Evolutionary conservation across 2,113 vertebrate genomes (phyloP).

Genomic region (Datnioides undecimradiatus): DNA sequence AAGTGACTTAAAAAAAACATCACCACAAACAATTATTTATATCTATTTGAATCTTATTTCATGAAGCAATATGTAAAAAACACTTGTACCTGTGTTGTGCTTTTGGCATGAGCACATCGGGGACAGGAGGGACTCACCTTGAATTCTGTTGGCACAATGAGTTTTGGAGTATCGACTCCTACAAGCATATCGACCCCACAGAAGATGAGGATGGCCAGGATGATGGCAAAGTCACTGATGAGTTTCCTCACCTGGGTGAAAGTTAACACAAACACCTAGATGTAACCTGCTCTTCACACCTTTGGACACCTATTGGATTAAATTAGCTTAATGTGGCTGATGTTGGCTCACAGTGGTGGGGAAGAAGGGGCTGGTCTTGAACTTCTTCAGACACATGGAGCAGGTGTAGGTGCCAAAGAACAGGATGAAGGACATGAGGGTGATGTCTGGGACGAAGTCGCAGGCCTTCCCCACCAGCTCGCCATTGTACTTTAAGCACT

Average conservation of each 20-base stretch:
- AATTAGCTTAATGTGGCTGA: neutral
- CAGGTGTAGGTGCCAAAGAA: constrained; percentile 98
- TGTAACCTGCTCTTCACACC: neutral
- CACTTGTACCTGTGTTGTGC: neutral
- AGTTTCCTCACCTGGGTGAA: constrained; percentile 92
- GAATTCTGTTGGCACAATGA: constrained; percentile 97
- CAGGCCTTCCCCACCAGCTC: constrained; percentile 90
- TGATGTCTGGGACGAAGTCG: constrained; percentile 91
- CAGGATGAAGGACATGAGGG: constrained; percentile 97
- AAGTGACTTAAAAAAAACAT: no score
- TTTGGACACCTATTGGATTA: neutral
- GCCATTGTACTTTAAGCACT: constrained; percentile 91
- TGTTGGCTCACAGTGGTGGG: constrained; percentile 92
- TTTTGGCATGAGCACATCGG: neutral
- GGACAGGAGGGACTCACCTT: constrained; percentile 85
- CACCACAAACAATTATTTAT: no score
- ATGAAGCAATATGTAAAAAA: neutral
- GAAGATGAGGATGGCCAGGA: constrained; percentile 97
- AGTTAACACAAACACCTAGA: constrained; percentile 1
- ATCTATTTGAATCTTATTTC: neutral
- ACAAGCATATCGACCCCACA: constrained; percentile 93
- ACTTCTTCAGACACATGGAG: constrained; percentile 98
- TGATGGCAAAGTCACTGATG: constrained; percentile 98
- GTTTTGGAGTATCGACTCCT: constrained; percentile 96
- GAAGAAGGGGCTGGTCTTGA: constrained; percentile 97